Conservation (phyloP, 2,797 vertebrate genomes). For the Acipenser ruthenus region DNA sequence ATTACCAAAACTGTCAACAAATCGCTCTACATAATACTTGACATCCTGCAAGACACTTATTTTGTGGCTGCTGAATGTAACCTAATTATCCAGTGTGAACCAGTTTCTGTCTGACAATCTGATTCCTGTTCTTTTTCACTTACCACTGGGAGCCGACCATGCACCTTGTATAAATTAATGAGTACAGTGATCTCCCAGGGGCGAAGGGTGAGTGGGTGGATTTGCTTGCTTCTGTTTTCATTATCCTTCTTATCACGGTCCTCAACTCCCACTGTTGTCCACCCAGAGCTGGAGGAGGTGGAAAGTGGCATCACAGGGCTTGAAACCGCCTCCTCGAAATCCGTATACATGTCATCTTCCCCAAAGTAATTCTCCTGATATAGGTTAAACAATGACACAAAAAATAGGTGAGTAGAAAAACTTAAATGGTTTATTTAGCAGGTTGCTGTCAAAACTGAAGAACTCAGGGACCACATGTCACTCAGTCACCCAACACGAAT, state of each 20-base stretch:
- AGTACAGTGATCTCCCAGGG: slow-evolving; percentile 97
- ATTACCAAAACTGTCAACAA: no score
- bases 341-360: slow-evolving; percentile 95
- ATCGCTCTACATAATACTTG: no score
- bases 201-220: slow-evolving; percentile 79
- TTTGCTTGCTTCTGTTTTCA: slow-evolving; percentile 49
- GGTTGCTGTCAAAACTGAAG: no score
- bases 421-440: no score
- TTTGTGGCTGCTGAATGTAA: no score
- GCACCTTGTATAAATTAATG: slow-evolving; percentile 92
- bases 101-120: no score
- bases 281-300: slow-evolving; percentile 84
- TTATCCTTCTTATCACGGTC: slow-evolving; percentile 58
- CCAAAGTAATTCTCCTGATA: slow-evolving; percentile 95
- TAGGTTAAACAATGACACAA: not conserved
- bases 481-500: no score
- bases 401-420: no score
- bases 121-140: slow-evolving; percentile 29
- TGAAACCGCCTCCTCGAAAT: slow-evolving; percentile 85
- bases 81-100: no score
- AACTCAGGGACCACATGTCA: no score
- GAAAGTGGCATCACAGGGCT: slow-evolving; percentile 85
- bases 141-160: slow-evolving; percentile 91
- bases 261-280: slow-evolving; percentile 84
- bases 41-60: no score